A percentile compares a stretch with the other conserved stretches of the same genome.
Evolutionary conservation across 2,888 invertebrate genomes (phyloP).

Genomic region (Lordiphosa fenestrarum): DNA sequence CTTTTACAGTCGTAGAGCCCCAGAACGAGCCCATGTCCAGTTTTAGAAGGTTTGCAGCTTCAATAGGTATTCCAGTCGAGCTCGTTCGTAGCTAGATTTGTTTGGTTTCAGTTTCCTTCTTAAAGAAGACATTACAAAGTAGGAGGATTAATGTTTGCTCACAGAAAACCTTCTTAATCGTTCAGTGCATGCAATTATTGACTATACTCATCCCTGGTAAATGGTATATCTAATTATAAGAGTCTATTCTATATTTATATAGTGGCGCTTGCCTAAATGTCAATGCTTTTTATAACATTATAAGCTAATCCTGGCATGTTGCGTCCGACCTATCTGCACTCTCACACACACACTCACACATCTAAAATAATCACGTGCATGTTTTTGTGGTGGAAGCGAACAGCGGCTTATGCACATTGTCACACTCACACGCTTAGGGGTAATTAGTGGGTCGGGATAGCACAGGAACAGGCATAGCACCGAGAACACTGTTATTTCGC

Average conservation of each 20-base stretch:
- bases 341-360: constrained; percentile 6
- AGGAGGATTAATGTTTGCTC: no score
- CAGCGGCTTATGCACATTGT: constrained; percentile 22
- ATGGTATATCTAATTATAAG: neutral
- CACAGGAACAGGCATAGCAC: constrained; percentile 31
- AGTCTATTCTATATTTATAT: constrained; percentile 4
- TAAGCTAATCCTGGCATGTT: constrained; percentile 34
- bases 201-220: constrained; percentile 7
- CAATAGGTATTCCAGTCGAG: no score
- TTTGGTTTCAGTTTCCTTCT: no score
- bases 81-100: no score
- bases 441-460: constrained; percentile 49
- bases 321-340: neutral
- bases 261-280: constrained; percentile 38
- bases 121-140: no score
- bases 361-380: constrained; percentile 24
- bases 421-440: constrained; percentile 31
- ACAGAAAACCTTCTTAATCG: no score
- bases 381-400: constrained; percentile 28
- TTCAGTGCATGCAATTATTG: constrained; percentile 13
- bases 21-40: no score
- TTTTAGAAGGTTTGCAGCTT: no score
- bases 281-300: constrained; percentile 38
- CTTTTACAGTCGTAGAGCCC: no score
- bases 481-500: neutral